Conservation (phyloP, 2,113 vertebrate genomes). For the Stegostoma tigrinum region DNA sequence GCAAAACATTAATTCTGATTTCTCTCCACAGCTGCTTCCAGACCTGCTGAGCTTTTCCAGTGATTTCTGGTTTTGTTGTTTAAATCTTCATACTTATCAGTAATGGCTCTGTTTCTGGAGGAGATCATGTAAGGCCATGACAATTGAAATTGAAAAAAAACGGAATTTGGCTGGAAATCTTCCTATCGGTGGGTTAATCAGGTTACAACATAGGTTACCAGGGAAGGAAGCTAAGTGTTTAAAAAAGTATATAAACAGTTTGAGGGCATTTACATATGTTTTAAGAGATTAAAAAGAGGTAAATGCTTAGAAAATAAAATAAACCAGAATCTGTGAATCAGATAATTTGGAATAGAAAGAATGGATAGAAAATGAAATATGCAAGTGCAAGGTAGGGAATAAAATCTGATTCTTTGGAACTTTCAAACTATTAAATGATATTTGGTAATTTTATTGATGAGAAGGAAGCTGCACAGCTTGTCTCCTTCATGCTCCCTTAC, state of each 20-base stretch:
- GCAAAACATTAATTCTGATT: too few species aligned
- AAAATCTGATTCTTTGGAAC: neutral
- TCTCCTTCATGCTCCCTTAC: neutral
- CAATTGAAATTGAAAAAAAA: neutral
- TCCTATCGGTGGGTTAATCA: neutral
- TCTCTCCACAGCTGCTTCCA: too few species aligned
- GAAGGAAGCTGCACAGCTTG: neutral
- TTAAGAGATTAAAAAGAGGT: neutral
- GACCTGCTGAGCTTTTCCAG: too few species aligned
- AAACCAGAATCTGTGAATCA: conserved; percentile 1
- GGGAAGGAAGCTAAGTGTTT: neutral
- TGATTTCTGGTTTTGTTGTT: too few species aligned
- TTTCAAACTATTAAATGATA: conserved; percentile 6
- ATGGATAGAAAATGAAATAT: conserved; percentile 12
- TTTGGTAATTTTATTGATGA: neutral
- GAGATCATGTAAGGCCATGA: neutral
- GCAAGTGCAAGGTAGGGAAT: neutral
- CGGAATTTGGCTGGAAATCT: neutral
- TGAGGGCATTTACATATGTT: neutral
- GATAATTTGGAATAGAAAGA: neutral
- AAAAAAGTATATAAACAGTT: neutral
- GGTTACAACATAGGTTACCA: neutral
- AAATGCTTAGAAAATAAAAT: neutral
- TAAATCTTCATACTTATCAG: too few species aligned
- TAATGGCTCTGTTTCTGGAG: neutral